Conservation (phyloP, 2,888 invertebrate genomes). For the Eurytoma adleriae region DNA sequence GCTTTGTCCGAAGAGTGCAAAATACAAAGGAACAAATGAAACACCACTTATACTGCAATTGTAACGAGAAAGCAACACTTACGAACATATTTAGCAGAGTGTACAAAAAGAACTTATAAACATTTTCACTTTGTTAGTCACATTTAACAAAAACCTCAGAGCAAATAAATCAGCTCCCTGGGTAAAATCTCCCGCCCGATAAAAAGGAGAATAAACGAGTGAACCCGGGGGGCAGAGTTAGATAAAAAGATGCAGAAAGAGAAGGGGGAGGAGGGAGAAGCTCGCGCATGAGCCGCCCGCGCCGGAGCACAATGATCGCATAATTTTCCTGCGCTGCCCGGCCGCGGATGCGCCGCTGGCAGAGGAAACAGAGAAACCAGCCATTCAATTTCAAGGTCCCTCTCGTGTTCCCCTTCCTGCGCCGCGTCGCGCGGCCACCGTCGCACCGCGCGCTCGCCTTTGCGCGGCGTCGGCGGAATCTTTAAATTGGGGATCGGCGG, state of each 20-base stretch:
- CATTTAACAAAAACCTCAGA: neutral
- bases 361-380: slow-evolving; percentile 58
- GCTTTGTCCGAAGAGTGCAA: too few species aligned
- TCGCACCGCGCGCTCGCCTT: slow-evolving; percentile 42
- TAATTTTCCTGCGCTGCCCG: slow-evolving; percentile 41
- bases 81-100: too few species aligned
- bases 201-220: neutral
- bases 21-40: too few species aligned
- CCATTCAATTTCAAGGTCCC: slow-evolving; percentile 57
- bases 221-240: neutral
- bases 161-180: slow-evolving; percentile 9
- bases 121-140: too few species aligned
- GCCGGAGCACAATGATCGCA: slow-evolving; percentile 52
- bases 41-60: too few species aligned
- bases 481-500: slow-evolving; percentile 57
- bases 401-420: neutral
- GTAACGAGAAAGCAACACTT: too few species aligned
- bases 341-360: slow-evolving; percentile 7
- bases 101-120: too few species aligned
- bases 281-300: slow-evolving; percentile 11
- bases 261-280: neutral
- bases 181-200: neutral
- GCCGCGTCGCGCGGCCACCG: neutral
- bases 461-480: slow-evolving; percentile 56
- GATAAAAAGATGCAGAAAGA: slow-evolving; percentile 1